Evolutionary conservation across 1,140 invertebrate species (phyloP).

Genomic region (Thaumatotibia leucotreta): DNA sequence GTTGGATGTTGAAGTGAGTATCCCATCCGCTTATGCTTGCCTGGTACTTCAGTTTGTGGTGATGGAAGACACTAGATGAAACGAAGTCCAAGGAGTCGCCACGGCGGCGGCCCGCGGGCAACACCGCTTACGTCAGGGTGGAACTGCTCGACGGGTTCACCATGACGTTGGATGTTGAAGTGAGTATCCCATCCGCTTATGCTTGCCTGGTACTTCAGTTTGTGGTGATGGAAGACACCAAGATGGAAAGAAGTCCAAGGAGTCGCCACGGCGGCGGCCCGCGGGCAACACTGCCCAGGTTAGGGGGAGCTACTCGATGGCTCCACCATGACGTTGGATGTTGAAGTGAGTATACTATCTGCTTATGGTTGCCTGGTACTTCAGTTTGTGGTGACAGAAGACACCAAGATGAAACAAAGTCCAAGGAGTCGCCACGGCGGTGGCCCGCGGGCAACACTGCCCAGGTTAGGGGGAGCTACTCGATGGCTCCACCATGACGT

Average conservation of each 20-base stretch:
- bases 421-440: conserved; percentile 75
- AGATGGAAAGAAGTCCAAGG: conserved; percentile 69
- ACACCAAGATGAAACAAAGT: conserved; percentile 67
- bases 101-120: conserved; percentile 77
- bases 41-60: not conserved
- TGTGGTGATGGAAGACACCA: no score
- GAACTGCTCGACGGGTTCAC: conserved; percentile 89
- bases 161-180: conserved; percentile 87
- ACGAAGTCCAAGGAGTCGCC: conserved; percentile 71
- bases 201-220: no score
- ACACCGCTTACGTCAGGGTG: conserved; percentile 82
- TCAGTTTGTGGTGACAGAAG: no score
- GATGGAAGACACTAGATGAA: no score
- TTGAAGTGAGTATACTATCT: conserved; percentile 82
- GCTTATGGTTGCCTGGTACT: not conserved
- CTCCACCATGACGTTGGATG: conserved; percentile 84
- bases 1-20: conserved; percentile 86
- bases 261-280: conserved; percentile 75
- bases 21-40: not conserved
- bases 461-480: conserved; percentile 74
- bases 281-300: conserved; percentile 80
- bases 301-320: conserved; percentile 89
- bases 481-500: no score
- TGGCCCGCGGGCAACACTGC: conserved; percentile 79
- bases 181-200: conserved; percentile 76